phyloP scores from a whole-genome alignment of 2,888 invertebrate species.

The Blastobasis adustella region DNA sequence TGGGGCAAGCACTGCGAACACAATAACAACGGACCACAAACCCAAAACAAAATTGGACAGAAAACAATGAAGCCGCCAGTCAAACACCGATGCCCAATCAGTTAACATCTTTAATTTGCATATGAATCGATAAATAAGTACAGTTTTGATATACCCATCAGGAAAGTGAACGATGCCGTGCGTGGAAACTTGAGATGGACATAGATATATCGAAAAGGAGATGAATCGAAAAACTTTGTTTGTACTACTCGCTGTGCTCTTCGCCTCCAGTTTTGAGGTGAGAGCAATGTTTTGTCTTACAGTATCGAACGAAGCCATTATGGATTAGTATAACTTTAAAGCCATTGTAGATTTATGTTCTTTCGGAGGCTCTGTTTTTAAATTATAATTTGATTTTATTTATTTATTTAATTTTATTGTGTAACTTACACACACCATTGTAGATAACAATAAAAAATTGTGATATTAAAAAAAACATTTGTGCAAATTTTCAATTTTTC shows the following conservation, averaged over 20 bases:
- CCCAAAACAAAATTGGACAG: constrained; percentile 1
- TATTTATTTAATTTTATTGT: too few relatives aligned
- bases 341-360: too few relatives aligned
- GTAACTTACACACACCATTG: too few relatives aligned
- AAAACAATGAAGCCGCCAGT: constrained; percentile 3
- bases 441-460: too few relatives aligned
- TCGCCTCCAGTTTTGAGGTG: constrained; percentile 52
- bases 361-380: too few relatives aligned
- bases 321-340: too few relatives aligned
- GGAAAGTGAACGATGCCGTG: background rate
- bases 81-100: background rate
- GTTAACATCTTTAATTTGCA: background rate
- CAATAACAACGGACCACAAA: background rate
- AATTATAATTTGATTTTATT: too few relatives aligned
- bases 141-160: background rate
- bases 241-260: constrained; percentile 36
- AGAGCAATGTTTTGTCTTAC: background rate
- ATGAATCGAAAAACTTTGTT: constrained; percentile 52
- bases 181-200: constrained; percentile 8
- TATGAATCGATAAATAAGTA: background rate
- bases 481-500: too few relatives aligned
- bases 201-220: constrained; percentile 18
- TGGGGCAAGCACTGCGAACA: background rate
- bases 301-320: background rate
- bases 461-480: too few relatives aligned